Evolutionary conservation across 2,888 invertebrate species (phyloP).

Genomic region (Dichetophora obliterata): DNA sequence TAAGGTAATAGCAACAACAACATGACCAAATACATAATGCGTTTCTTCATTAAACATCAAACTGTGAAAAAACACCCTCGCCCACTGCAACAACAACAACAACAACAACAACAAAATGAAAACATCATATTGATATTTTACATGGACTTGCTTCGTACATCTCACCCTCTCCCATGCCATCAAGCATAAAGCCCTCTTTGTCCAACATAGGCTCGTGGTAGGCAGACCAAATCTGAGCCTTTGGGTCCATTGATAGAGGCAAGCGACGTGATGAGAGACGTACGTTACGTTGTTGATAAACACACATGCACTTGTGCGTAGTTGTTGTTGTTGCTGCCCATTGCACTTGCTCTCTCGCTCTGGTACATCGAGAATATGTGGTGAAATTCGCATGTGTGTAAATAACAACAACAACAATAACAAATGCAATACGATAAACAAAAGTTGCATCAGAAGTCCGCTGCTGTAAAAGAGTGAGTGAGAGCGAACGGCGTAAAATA

Average conservation of each 20-base stretch:
- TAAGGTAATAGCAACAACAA: conserved; percentile 45
- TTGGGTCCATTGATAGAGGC: conserved; percentile 41
- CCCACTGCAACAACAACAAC: conserved; percentile 39
- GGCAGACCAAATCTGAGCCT: conserved; percentile 16
- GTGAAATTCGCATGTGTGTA: conserved; percentile 37
- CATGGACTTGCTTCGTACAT: background rate
- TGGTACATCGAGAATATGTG: conserved; percentile 25
- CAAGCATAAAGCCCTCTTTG: background rate
- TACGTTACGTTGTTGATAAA: conserved; percentile 1
- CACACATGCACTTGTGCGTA: conserved; percentile 33
- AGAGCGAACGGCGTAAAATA: conserved; percentile 33
- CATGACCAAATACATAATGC: conserved; percentile 21
- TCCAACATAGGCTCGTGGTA: conserved; percentile 3
- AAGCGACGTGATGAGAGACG: conserved; percentile 42
- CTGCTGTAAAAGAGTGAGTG: conserved; percentile 16
- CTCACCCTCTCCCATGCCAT: background rate
- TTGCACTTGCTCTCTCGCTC: conserved; percentile 17
- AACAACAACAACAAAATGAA: conserved; percentile 1
- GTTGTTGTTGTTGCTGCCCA: conserved; percentile 22
- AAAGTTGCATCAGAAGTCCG: conserved; percentile 19
- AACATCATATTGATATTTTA: conserved; percentile 27
- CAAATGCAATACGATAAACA: conserved; percentile 29
- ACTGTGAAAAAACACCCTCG: conserved; percentile 45
- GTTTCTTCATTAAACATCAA: conserved; percentile 7
- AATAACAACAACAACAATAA: conserved; percentile 26